Evolutionary conservation across 2,113 vertebrate genomes (phyloP).

Genomic region (Heliornis fulica): DNA sequence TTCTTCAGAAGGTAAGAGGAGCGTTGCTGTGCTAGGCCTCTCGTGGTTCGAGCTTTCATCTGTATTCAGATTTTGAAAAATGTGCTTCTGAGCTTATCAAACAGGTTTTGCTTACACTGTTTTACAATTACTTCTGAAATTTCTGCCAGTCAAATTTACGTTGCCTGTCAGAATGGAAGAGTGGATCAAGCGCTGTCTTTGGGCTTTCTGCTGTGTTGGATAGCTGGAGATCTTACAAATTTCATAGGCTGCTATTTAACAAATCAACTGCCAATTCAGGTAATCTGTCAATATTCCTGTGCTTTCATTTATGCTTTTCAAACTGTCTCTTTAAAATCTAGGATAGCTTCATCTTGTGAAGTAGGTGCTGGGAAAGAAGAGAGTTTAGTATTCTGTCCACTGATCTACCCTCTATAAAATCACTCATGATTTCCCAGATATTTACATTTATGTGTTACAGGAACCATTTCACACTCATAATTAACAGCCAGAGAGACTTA

Average conservation of each 20-base stretch:
- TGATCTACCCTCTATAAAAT: background rate
- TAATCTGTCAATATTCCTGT: background rate
- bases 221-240: conserved; percentile 69
- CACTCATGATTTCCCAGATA: background rate
- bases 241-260: conserved; percentile 74
- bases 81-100: background rate
- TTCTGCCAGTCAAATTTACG: conserved; percentile 62
- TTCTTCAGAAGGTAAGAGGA: background rate
- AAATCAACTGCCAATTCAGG: conserved; percentile 74
- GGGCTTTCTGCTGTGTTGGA: conserved; percentile 74
- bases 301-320: background rate
- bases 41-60: background rate
- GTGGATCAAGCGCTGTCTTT: conserved; percentile 72
- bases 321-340: background rate
- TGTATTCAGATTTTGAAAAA: background rate
- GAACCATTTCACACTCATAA: background rate
- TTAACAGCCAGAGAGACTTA: background rate
- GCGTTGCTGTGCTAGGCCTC: background rate
- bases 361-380: background rate
- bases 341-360: background rate
- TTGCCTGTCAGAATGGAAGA: conserved; percentile 68
- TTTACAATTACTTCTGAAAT: background rate
- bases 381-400: background rate
- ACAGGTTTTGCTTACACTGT: background rate
- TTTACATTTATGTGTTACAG: background rate